phyloP scores from a whole-genome alignment of 53 echinoderm and acorn worm species.

The Pentamera pediparva region DNA sequence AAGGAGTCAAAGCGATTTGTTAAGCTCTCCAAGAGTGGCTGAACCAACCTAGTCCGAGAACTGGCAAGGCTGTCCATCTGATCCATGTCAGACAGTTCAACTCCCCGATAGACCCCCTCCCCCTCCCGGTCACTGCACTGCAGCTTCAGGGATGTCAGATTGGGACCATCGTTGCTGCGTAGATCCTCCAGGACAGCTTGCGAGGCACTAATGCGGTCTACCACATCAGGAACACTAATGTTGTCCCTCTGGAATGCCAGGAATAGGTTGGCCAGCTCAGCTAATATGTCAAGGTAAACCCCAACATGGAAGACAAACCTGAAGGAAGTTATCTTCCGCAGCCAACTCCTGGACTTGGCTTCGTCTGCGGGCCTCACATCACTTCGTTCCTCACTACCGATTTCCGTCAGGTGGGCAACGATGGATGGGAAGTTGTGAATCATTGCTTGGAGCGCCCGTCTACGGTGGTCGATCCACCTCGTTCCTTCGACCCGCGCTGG shows the following conservation, averaged over 20 bases:
- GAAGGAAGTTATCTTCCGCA: not conserved
- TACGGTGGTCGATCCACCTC: conserved; percentile 36
- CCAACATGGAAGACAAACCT: conserved; percentile 7
- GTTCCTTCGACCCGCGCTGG: conserved; percentile 37
- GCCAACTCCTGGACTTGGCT: not conserved
- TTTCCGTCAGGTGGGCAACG: conserved; percentile 15
- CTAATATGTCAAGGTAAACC: conserved; percentile 1
- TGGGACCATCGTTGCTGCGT: not conserved
- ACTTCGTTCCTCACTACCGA: not conserved
- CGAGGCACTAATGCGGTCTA: not conserved
- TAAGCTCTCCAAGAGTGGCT: not conserved
- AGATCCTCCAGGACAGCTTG: not conserved
- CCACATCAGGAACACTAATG: conserved; percentile 1
- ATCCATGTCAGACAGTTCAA: not conserved
- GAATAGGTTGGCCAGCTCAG: conserved; percentile 2
- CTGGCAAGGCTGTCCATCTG: not conserved
- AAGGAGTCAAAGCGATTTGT: conserved; percentile 3
- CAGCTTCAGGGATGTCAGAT: not conserved
- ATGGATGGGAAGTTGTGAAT: conserved; percentile 24
- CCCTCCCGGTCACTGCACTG: not conserved
- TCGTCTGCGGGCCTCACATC: not conserved
- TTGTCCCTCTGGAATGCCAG: conserved; percentile 3
- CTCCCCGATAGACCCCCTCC: not conserved
- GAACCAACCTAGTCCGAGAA: not conserved
- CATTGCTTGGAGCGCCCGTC: conserved; percentile 15